A percentile compares a stretch with the other conserved stretches of the same genome.
Evolutionary conservation across 1,140 invertebrate species (phyloP).

Genomic region (Drosophila bocki): DNA sequence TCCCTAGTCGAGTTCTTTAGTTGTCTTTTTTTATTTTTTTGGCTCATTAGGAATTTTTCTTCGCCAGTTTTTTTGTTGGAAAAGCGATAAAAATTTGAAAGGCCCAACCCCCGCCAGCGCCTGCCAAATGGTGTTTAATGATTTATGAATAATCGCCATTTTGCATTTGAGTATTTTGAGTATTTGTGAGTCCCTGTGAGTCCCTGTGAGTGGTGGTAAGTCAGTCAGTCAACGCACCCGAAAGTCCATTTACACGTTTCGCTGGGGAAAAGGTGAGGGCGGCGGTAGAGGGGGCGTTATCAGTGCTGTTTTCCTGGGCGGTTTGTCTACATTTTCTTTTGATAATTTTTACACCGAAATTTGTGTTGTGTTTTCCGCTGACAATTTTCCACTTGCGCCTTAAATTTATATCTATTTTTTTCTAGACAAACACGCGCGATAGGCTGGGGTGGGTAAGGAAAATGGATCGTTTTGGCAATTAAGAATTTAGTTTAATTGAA

Average conservation of each 20-base stretch:
- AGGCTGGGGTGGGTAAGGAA: not conserved
- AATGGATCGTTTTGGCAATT: slow-evolving; percentile 42
- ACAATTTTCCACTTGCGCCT: slow-evolving; percentile 67
- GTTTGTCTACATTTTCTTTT: slow-evolving; percentile 55
- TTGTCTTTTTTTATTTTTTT: slow-evolving; percentile 26
- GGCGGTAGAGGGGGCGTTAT: slow-evolving; percentile 45
- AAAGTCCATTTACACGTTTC: slow-evolving; percentile 80
- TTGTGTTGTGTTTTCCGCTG: slow-evolving; percentile 35
- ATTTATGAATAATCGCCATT: slow-evolving; percentile 85
- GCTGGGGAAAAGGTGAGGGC: slow-evolving; percentile 38
- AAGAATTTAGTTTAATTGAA: slow-evolving; percentile 29
- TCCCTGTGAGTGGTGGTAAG: slow-evolving; percentile 21
- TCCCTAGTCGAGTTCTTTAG: not conserved
- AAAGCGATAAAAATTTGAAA: slow-evolving; percentile 82
- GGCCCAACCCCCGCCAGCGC: slow-evolving; percentile 31
- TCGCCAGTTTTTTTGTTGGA: slow-evolving; percentile 67
- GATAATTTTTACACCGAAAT: slow-evolving; percentile 65
- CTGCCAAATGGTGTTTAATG: slow-evolving; percentile 85
- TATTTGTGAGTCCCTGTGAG: not conserved
- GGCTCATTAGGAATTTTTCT: slow-evolving; percentile 83
- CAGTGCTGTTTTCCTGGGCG: slow-evolving; percentile 54
- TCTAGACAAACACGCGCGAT: slow-evolving; percentile 59
- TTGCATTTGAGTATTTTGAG: slow-evolving; percentile 61
- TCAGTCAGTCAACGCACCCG: slow-evolving; percentile 50
- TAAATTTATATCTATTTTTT: slow-evolving; percentile 33